A percentile compares a stretch with the other conserved stretches of the same genome.
Conservation (phyloP, 1,140 invertebrate genomes). For the Brachionus manjavacas region DNA sequence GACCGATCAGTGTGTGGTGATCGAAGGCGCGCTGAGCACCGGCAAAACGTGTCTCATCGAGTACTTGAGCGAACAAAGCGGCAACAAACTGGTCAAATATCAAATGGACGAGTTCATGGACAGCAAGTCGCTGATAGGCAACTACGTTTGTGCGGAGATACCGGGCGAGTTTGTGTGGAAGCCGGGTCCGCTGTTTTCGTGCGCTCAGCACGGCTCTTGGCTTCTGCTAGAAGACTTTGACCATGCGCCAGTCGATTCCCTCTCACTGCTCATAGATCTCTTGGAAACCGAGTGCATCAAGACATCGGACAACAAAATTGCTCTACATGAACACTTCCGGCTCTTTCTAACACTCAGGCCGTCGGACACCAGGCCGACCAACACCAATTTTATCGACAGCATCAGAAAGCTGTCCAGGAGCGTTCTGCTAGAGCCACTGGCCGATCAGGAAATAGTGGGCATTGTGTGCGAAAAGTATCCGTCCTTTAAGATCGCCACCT, state of each 20-base stretch:
- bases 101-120: conserved; percentile 97
- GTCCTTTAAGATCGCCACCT: background rate
- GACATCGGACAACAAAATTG: conserved; percentile 37
- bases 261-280: conserved; percentile 76
- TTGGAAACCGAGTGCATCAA: conserved; percentile 72
- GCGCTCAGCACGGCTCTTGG: conserved; percentile 81
- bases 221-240: conserved; percentile 93
- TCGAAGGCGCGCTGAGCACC: conserved; percentile 84
- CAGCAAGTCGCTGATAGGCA: conserved; percentile 84
- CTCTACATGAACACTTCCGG: background rate
- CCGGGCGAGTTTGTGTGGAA: conserved; percentile 96
- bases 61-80: conserved; percentile 74
- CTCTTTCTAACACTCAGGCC: conserved; percentile 27
- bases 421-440: background rate
- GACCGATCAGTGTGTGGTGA: conserved; percentile 68
- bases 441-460: background rate
- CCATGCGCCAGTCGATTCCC: conserved; percentile 82
- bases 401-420: conserved; percentile 4
- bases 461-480: conserved; percentile 7
- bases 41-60: conserved; percentile 89
- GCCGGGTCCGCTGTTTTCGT: conserved; percentile 70
- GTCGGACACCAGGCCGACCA: conserved; percentile 17
- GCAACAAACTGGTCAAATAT: conserved; percentile 69
- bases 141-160: conserved; percentile 88
- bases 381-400: background rate